Evolutionary conservation across 2,113 vertebrate genomes (phyloP), one percentile per base, ranked within the genome.

Genomic region (Scolopax mira): DNA sequence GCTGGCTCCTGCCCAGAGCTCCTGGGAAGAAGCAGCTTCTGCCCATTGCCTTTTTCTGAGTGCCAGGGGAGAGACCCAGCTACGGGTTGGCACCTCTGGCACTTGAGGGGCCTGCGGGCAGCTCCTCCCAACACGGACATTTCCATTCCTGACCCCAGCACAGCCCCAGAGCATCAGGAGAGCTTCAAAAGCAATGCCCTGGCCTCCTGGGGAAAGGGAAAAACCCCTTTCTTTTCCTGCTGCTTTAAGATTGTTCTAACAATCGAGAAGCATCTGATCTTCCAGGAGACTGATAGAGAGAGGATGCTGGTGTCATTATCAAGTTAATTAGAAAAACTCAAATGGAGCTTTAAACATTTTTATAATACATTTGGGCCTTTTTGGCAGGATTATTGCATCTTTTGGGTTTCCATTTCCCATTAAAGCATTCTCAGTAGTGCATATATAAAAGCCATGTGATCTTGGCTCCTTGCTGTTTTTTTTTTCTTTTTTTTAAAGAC

Each of bases 331-430:
- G 75, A 80, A 91, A 92, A 92, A 80, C 90, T 69, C 70, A 92
- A 94, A 89, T 79, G 80, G 73, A 61, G 83, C 92, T 95, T 96
- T 94, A 92, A 93, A 90, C 95, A 85, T 94, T 95, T 94, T 94
- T 85, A 74, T 93, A 90, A 97, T 93, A 84, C 96, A 75, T 95
- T 93, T 77, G 90, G 78, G 96, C 65, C 44, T 90, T 94, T 96
- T 86, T 91, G 84, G 94, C 91, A 96, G 77, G 91, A 96, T 94
- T 96, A 86, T 69, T 89, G 90, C 82, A 93, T 93, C 93, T 96
- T 85, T 80, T 79, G 84, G 93, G 96, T 96, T 93, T 95, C 93
- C 39, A 89, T 95, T 96, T 94, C 96, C 95, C 88, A 92, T 91
- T 95, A 94, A 91, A 96, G 95, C 84, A 41, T 79, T 85, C 93